Conservation (phyloP, 2,888 invertebrate genomes). For the Drosophila kambysellisi region DNA sequence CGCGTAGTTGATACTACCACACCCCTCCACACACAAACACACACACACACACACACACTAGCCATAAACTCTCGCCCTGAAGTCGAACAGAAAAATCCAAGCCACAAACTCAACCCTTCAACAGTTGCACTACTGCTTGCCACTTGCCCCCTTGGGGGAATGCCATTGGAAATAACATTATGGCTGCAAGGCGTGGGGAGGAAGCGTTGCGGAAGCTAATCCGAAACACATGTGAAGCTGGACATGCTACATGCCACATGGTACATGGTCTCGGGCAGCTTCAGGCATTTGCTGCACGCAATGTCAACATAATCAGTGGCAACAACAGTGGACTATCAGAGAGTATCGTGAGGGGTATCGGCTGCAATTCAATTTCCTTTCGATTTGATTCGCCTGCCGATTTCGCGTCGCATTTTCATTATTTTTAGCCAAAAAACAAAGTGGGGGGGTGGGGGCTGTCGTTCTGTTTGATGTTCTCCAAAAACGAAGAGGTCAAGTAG, state of each 20-base stretch:
- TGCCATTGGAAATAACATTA: slow-evolving; percentile 68
- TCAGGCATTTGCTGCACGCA: slow-evolving; percentile 67
- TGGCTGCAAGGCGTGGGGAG: slow-evolving; percentile 25
- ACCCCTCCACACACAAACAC: slow-evolving; percentile 2
- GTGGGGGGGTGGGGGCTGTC: not conserved
- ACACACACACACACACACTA: not conserved
- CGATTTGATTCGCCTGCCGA: slow-evolving; percentile 54
- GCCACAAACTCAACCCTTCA: slow-evolving; percentile 40
- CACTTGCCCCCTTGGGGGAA: slow-evolving; percentile 38
- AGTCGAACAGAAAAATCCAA: slow-evolving; percentile 16
- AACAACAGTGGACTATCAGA: slow-evolving; percentile 7
- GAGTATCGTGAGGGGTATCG: slow-evolving; percentile 27
- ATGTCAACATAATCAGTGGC: slow-evolving; percentile 70
- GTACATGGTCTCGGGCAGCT: slow-evolving; percentile 17
- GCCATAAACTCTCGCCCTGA: slow-evolving; percentile 14
- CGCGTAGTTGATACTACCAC: slow-evolving; percentile 51
- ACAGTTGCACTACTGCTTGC: slow-evolving; percentile 28
- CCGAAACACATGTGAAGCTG: slow-evolving; percentile 23
- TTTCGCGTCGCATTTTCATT: slow-evolving; percentile 49
- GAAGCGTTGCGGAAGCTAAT: not conserved
- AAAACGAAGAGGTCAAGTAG: slow-evolving; percentile 18
- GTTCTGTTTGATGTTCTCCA: slow-evolving; percentile 10
- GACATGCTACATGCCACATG: slow-evolving; percentile 32
- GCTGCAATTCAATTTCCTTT: slow-evolving; percentile 76
- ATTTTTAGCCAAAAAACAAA: slow-evolving; percentile 48